Evolutionary conservation across 2,888 invertebrate genomes (phyloP), one percentile per base, ranked within the genome.

Genomic region (Papilio gigon): DNA sequence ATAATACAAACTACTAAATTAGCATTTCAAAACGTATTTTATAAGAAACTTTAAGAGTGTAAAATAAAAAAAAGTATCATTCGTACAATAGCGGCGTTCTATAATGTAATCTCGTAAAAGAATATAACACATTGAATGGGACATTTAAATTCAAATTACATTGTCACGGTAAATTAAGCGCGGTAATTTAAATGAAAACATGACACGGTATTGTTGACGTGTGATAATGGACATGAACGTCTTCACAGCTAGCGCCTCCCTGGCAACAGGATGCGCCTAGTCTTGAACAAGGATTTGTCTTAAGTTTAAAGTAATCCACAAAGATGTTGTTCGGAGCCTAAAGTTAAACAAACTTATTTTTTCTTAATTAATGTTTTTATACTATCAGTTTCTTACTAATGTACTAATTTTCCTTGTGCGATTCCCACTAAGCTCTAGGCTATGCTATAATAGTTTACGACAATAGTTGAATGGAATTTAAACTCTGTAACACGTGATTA

Each of bases 211-310:
- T 30, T 65, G 50, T 40, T 70, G 62, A 33, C 71, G 74, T 70
- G 47, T 40, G n/a, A 73, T 71, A 81, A 80, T 80, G 87, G 78
- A 79, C 79, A 81, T 76, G 47, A 25, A 35, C 47, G 8, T 62
- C 53, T 56, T 69, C 44, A 61, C 63, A 73, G 71, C 72, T 72
- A 85, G 83, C 84, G 84, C 84, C 85, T 80, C 73, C 78, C 75
- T 76, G 79, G 78, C 80, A 82, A 81, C 86, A 82, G 82, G 84
- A 84, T 80, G 75, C 72, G 76, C 75, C 74, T 76, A 75, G 74
- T 76, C 75, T 80, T 73, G 83, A 82, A 83, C 80, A 80, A 66
- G 77, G 80, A 80, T 84, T 83, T 76, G 76, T 70, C 70, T 70
- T 71, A 75, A 76, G 77, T 78, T 58, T 42, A 22, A 11, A 42